A percentile compares a stretch with the other conserved stretches of the same genome.
These are phyloP conservation scores for Augochlora pura DNA, from an alignment of 1,140 invertebrate genomes.

Conservation along the genomic window DNA sequence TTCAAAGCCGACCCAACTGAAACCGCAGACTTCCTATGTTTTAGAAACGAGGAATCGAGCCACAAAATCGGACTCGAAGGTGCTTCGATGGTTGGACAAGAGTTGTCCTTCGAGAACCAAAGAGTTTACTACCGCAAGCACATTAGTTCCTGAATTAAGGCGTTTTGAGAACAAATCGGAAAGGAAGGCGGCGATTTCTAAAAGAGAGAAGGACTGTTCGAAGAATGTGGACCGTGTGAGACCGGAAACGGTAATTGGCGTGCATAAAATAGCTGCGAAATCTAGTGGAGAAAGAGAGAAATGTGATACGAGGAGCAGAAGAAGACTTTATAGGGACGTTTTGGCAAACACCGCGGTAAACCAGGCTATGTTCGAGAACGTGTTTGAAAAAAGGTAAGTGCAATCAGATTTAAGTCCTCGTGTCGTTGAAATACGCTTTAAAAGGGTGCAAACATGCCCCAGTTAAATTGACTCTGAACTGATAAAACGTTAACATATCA, in stretches of 20 bases:
- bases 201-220: neutral
- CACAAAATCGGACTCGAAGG: conserved; percentile 60
- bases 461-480: no score
- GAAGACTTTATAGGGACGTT: conserved; percentile 69
- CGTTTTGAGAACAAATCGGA: conserved; percentile 47
- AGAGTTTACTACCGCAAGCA: conserved; percentile 54
- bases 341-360: conserved; percentile 55
- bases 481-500: no score
- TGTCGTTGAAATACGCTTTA: no score
- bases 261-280: neutral
- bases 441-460: no score
- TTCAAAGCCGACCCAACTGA: conserved; percentile 63
- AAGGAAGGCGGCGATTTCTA: neutral
- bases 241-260: neutral
- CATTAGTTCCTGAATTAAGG: conserved; percentile 53
- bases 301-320: conserved; percentile 39
- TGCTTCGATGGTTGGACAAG: conserved; percentile 71
- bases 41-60: conserved; percentile 61
- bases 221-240: conserved; percentile 11
- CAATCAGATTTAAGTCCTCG: no score
- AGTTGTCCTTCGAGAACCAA: conserved; percentile 60
- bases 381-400: conserved; percentile 57
- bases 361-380: conserved; percentile 39
- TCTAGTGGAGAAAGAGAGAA: conserved; percentile 8
- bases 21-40: conserved; percentile 10